Evolutionary conservation across 2,888 invertebrate genomes (phyloP), one percentile per base, ranked within the genome.

Genomic region (Eupithecia exiguata): DNA sequence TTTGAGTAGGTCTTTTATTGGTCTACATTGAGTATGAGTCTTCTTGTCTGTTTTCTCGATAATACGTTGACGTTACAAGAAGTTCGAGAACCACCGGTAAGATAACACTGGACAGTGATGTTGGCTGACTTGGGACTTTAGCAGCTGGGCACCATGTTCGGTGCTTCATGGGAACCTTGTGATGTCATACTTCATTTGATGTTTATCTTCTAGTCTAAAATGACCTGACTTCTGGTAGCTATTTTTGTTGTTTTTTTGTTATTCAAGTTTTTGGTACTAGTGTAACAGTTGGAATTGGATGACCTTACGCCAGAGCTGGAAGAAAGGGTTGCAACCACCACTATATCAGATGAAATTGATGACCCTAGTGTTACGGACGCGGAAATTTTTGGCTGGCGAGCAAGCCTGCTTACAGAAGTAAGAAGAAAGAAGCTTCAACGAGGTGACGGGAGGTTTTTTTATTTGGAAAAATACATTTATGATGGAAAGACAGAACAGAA

Each of bases 111-210:
- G 46, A 46, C 61, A 86, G 84, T 87, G 89, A 89, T 85, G 88
- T 87, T 85, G 86, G 85, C 87, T 86, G 88, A 86, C 53, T 35
- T 30, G 67, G 62, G 84, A 83, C 81, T 84, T 82, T 85, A 88
- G 83, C 88, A 87, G 86, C 85, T 86, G 90, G 89, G 84, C 80
- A 79, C 83, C 84, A 85, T 86, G 87, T 92, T 91, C 91, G 91
- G 91, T 87, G 82, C 75, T 74, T 85, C 83, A 84, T 87, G 89
- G 86, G 88, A 89, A 79, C 74, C 58, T 53, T 68, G 71, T 76
- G 71, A 76, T 77, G 65, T 78, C 76, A 77, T 78, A 70, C 74
- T 74, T 76, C 69, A 49, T 61, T 30, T 61, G 14, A 35, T 36
- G 38, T n/a, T 40, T 25, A 21, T 53, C 12, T 53, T 12, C 12